Base-by-base conservation (phyloP, 2,113 vertebrate genomes). In the Todiramphus chloris region DNA sequence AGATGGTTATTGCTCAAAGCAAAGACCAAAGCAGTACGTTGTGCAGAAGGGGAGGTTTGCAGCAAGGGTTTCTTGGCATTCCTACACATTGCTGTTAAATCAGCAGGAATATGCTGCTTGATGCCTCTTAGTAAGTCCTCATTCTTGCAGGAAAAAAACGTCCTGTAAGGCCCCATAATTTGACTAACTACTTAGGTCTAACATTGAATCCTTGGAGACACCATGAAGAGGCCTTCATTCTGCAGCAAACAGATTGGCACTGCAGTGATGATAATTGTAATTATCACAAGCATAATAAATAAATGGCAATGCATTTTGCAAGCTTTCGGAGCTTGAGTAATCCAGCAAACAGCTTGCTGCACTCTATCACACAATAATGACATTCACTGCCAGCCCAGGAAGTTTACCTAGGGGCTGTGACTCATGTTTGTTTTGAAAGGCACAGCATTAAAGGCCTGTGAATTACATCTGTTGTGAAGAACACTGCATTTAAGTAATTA, bases 371-470 rank as follows among this genome's bases (percentile, higher is more conserved):
- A 91, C 91, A 94, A 76, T 97, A 96, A 97, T 91, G 87, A 93
- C 85, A 97, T 97, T 96, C 89, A 85, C 81, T 95, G 91, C 95
- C 92, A 96, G 87, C 82, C 89, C 51, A 77, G 87, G 90, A 95
- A 97, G 94, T 95, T 97, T 97, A 97, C 93, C 95, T 95, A 97
- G 70, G 90, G 93, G 94, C 94, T 97, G 76, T 97, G 96, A 97
- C 95, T 97, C 95, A 97, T 96, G 92, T 95, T 96, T 96, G 94
- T 95, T 97, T 97, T 94, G 95, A 96, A 96, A 96, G 87, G 95
- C 88, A 70, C 9, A 44, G 76, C 73, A 93, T 90, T 96, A 94
- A 93, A 96, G 95, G 90, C 87, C 90, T 84, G 90, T 94, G 96
- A 96, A 93, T 96, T 92, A 94, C 75, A 73, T 93, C 87, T 96